Base-by-base conservation (phyloP, 2,888 invertebrate species). In the Linhomoeus sp. region DNA sequence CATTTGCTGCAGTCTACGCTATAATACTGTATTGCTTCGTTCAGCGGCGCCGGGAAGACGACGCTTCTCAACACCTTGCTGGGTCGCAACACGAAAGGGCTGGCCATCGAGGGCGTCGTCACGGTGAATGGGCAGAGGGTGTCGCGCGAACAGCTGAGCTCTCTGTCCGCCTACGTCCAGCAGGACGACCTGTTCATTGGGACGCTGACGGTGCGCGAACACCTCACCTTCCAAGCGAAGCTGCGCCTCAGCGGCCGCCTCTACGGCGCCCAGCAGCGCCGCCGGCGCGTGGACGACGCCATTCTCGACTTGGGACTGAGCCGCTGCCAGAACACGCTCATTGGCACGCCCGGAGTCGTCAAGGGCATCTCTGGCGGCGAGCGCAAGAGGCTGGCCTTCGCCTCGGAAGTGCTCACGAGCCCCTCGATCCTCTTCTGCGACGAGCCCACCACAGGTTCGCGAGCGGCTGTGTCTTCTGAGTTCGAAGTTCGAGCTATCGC, bases 381-480 rank as follows among this genome's bases (percentile, higher is more conserved):
- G 49, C 54, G 56, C 37, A 53, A 60, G 22, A 55, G 62, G 38
- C 50, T 62, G 22, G 82, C 90, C 0, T 90, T 97, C 65, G 94
- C 92, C 20, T 82, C 87, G n/a, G 94, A 94, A 37, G 12, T 37
- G 36, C 44, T 44, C 24, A 36, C 17, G 14, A 44, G 33, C 24
- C 37, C 94, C 0, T 80, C 85, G 0, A 70, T 94, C 40, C 77
- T 94, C 75, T 86, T 94, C 65, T 90, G 90, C 65, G 94, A 94
- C 61, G 94, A 94, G 61, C 92, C 92, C 0, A 94, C 92, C 0
- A 88, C 88, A 0, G 88, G 92, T n/a, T n/a, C n/a, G n/a, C n/a
- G n/a, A n/a, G n/a, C n/a, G n/a, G n/a, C n/a, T n/a, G n/a, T n/a
- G n/a, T n/a, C n/a, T n/a, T n/a, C n/a, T n/a, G n/a, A n/a, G n/a